Evolutionary conservation across 2,797 vertebrate species (phyloP).

Genomic region (Benthosema pterotum): DNA sequence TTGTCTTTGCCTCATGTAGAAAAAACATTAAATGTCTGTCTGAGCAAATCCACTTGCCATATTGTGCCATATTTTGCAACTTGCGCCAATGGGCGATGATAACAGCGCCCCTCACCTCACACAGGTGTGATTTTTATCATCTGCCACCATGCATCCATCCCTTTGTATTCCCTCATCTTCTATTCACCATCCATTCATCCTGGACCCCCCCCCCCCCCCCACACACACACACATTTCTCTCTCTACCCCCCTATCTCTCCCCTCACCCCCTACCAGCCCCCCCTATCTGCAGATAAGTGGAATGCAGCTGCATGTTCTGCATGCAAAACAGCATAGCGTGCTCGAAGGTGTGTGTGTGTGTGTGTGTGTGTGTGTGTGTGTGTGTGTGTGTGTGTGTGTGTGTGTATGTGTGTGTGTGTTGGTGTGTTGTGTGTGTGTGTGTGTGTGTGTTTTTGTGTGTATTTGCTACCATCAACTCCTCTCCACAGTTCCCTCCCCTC

Average conservation of each 20-base stretch:
- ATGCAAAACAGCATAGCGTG: slow-evolving; percentile 10
- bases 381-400: slow-evolving; percentile 4
- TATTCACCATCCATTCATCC: not conserved
- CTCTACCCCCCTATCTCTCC: not conserved
- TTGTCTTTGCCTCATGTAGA: too few species aligned
- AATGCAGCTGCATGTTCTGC: not conserved
- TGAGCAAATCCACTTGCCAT: too few species aligned
- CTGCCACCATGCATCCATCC: not conserved
- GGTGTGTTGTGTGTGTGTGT: not conserved
- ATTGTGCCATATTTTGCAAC: too few species aligned
- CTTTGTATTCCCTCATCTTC: not conserved
- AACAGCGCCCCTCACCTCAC: not conserved
- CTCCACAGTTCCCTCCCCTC: not conserved
- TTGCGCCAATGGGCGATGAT: too few species aligned
- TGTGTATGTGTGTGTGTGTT: not conserved
- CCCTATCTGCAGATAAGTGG: slow-evolving; percentile 19
- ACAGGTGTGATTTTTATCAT: not conserved
- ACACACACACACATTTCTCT: too few species aligned
- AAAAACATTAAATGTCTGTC: too few species aligned
- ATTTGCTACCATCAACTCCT: not conserved
- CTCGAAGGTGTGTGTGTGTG: not conserved
- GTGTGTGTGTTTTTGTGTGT: not conserved
- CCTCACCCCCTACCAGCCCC: not conserved
- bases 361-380: not conserved
- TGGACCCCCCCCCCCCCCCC: not conserved